phyloP scores from a whole-genome alignment of 2,797 vertebrate species.

The Cottoperca gobio region DNA sequence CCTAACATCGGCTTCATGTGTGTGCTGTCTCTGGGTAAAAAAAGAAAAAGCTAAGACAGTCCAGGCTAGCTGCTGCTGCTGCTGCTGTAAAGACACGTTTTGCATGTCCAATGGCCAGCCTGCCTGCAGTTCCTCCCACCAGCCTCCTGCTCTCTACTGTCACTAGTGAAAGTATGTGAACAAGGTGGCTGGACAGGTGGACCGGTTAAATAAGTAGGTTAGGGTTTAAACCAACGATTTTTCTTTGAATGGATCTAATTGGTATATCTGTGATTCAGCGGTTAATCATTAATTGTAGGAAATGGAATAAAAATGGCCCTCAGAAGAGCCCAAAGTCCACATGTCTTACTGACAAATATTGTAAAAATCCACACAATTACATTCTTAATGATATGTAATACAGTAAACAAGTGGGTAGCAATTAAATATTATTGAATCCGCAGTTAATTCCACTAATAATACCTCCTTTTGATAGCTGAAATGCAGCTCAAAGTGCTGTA shows the following conservation, averaged over 20 bases:
- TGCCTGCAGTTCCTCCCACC: conserved; percentile 77
- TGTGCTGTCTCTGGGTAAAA: background rate
- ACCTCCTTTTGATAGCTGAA: background rate
- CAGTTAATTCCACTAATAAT: no score
- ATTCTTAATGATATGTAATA: background rate
- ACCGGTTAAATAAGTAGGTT: background rate
- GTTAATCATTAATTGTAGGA: background rate
- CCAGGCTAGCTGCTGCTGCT: conserved; percentile 47
- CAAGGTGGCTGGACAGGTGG: conserved; percentile 42
- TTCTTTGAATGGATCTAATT: background rate
- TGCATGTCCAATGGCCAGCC: conserved; percentile 75
- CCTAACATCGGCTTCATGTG: background rate
- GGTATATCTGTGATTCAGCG: rapidly evolving
- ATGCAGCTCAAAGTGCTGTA: background rate
- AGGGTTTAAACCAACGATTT: background rate
- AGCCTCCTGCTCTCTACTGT: conserved; percentile 42
- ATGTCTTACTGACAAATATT: background rate
- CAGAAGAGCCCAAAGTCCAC: background rate
- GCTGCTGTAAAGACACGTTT: conserved; percentile 71
- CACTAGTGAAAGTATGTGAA: conserved; percentile 40
- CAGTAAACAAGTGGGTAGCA: conserved; percentile 3
- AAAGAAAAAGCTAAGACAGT: conserved; percentile 15
- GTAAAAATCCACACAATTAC: background rate
- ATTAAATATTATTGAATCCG: no score
- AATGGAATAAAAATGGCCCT: background rate